Evolutionary conservation across 2,113 vertebrate species (phyloP), one percentile per base, ranked within the genome.

Genomic region (Hirundichthys speculiger): DNA sequence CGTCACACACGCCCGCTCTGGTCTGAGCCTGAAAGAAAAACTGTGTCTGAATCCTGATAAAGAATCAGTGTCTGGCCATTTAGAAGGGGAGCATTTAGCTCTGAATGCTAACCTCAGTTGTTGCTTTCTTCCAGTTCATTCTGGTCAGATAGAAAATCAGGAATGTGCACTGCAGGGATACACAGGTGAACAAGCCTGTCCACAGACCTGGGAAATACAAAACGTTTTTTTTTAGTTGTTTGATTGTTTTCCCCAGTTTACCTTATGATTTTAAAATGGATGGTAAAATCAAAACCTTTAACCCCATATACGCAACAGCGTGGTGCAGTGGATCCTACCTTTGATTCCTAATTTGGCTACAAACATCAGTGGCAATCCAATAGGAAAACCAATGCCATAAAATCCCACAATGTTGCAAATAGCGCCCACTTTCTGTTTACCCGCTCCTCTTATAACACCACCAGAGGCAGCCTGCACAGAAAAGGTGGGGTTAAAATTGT

Each of bases 401-500:
- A 89, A 96, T 65, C 89, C 77, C 20, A 94, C 0, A 0, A 92
- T 43, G 0, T 93, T 93, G 55, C 88, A 83, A 14, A 94, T 19
- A 8, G 96, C 96, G 0, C 95, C 94, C 0, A 96, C 79, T 66
- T 80, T 93, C 83, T 97, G 95, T 88, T 89, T 94, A 65, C 95
- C 95, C 0, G 92, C 73, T 24, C 95, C 95, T 82, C 92, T 88
- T 49, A 96, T 85, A 41, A 96, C 78, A 11, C 93, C 92, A 0
- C 88, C 61, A 0, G 54, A 84, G 59, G 93, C 61, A 0, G 82
- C 87, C 95, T 97, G 0, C 27, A 61, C 0, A 22, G 39, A 52
- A 15, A 4, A 59, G 11, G 42, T 1, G 11, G 10, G 7, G 19
- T 66, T 50, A 50, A 18, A 25, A 13, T 54, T 40, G 16, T 16